phyloP scores from a whole-genome alignment of 2,113 vertebrate species.

The Meles meles region DNA sequence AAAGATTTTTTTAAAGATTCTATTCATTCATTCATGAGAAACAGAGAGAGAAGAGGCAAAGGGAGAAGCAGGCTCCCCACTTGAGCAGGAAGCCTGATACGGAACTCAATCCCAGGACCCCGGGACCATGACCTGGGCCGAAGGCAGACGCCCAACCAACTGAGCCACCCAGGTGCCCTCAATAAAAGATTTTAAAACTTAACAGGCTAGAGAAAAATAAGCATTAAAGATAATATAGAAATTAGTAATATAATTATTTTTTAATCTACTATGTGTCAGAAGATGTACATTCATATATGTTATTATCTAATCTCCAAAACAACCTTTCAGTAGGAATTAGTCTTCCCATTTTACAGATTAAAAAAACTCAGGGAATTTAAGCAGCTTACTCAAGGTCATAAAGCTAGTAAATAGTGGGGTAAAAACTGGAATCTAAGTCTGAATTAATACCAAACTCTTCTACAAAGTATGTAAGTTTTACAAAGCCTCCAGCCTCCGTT shows the following conservation, averaged over 20 bases:
- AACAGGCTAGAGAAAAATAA: constrained; percentile 8
- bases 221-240: not conserved
- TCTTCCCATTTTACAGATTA: not conserved
- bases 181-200: not conserved
- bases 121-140: too few relatives aligned
- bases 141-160: too few relatives aligned
- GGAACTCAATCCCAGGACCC: too few relatives aligned
- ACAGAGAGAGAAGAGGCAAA: too few relatives aligned
- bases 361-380: not conserved
- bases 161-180: not conserved
- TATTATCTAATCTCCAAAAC: not conserved
- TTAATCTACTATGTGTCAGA: not conserved
- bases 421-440: not conserved
- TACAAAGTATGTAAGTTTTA: not conserved
- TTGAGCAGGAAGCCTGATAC: too few relatives aligned
- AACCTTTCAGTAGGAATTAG: not conserved
- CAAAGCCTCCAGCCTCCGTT: not conserved
- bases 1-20: not conserved
- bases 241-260: constrained; percentile 16
- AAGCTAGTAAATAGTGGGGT: not conserved
- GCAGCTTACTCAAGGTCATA: not conserved
- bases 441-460: not conserved
- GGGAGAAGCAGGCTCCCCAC: too few relatives aligned
- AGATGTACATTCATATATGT: not conserved
- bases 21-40: too few relatives aligned